Conservation (phyloP, 92 coral and sea anemone genomes). For the Epizoanthus fatuus region DNA sequence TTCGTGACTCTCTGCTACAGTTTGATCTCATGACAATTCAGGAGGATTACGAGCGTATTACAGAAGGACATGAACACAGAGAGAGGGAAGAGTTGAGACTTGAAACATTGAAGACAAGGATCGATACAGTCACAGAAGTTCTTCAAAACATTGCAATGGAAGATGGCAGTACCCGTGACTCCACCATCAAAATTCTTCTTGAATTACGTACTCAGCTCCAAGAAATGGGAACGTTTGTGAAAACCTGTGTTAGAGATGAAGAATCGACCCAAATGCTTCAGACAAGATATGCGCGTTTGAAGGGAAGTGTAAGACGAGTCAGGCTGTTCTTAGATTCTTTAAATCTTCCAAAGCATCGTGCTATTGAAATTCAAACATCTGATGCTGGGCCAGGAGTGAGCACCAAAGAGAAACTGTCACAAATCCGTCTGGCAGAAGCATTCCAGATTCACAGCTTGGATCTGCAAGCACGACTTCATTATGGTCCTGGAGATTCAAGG, state of each 20-base stretch:
- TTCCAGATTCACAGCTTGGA: constrained; percentile 52
- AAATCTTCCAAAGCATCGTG: constrained; percentile 27
- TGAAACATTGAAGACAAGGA: constrained; percentile 6
- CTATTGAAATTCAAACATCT: constrained; percentile 56
- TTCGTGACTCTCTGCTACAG: constrained; percentile 39
- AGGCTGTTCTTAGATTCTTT: constrained; percentile 24
- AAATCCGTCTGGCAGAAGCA: constrained; percentile 53
- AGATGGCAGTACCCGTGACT: background rate
- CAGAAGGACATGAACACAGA: constrained; percentile 36
- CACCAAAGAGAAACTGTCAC: constrained; percentile 42
- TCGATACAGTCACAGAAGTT: constrained; percentile 13
- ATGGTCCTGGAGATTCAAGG: constrained; percentile 45
- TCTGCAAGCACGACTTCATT: constrained; percentile 47
- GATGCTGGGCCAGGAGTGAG: constrained; percentile 65
- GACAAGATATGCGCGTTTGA: constrained; percentile 10
- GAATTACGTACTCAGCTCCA: constrained; percentile 12
- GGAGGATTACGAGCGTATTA: constrained; percentile 33
- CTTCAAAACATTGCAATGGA: background rate
- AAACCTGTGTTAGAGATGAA: constrained; percentile 8
- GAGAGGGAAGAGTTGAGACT: constrained; percentile 22
- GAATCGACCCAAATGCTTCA: constrained; percentile 20
- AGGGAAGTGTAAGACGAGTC: constrained; percentile 24
- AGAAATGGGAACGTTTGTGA: constrained; percentile 14
- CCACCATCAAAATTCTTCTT: constrained; percentile 7
- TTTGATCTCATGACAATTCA: constrained; percentile 44